These are phyloP conservation scores for Periplaneta americana DNA, from an alignment of 1,140 invertebrate species.

Conservation along the genomic window DNA sequence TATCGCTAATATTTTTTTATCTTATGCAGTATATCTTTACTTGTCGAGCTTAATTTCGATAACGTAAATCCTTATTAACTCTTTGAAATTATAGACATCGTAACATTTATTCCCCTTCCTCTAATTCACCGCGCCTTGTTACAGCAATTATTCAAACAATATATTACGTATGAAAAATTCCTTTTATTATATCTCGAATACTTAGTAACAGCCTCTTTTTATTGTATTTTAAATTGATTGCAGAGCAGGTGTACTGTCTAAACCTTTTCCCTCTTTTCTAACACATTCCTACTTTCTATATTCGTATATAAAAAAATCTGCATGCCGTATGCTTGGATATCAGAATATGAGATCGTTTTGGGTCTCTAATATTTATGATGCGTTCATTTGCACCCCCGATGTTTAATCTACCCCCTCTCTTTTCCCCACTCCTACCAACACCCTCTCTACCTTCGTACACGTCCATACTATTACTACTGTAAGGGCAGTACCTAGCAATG, in stretches of 20 bases:
- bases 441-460: neutral
- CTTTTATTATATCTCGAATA: neutral
- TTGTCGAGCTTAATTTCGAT: too few species aligned
- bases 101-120: neutral
- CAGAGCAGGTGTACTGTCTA: neutral
- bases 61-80: neutral
- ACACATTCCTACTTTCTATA: neutral
- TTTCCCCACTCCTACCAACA: neutral
- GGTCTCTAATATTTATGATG: neutral
- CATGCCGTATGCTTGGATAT: neutral
- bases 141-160: neutral
- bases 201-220: neutral
- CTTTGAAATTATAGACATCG: neutral
- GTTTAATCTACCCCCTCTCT: neutral
- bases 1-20: neutral
- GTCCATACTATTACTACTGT: neutral
- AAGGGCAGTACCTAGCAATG: neutral
- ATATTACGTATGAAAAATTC: neutral
- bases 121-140: neutral
- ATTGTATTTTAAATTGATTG: neutral
- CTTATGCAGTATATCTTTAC: neutral
- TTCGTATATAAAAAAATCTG: neutral
- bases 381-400: neutral
- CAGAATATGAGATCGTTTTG: neutral
- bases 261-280: neutral